phyloP scores from a whole-genome alignment of 2,888 invertebrate genomes.

The Mythimna impura region DNA sequence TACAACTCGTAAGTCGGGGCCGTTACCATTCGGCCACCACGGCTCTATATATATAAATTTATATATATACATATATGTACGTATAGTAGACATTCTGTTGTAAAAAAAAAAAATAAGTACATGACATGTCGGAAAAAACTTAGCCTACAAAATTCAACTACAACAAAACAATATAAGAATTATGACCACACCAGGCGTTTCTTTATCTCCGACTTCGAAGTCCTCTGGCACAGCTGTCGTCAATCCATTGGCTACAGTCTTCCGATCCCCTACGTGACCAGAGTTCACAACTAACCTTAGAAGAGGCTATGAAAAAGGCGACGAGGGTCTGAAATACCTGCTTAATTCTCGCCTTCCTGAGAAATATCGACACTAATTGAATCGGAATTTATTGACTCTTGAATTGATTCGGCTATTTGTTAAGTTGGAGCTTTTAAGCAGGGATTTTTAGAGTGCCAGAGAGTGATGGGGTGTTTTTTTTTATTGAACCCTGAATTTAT shows the following conservation, averaged over 20 bases:
- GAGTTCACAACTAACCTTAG: constrained; percentile 30
- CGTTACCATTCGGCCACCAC: too few species aligned
- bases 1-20: too few species aligned
- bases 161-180: constrained; percentile 17
- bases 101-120: too few species aligned
- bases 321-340: constrained; percentile 28
- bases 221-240: constrained; percentile 47
- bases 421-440: background rate
- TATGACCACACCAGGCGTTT: constrained; percentile 7
- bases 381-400: constrained; percentile 27
- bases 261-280: constrained; percentile 53
- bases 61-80: too few species aligned
- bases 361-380: constrained; percentile 44
- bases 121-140: too few species aligned
- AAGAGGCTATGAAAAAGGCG: constrained; percentile 27
- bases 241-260: constrained; percentile 33
- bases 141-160: background rate
- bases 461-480: constrained; percentile 5
- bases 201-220: constrained; percentile 29
- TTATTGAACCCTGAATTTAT: background rate
- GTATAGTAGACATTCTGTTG: too few species aligned
- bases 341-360: background rate
- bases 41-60: too few species aligned
- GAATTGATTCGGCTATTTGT: constrained; percentile 7
- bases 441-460: background rate